Conservation (phyloP, 2,797 vertebrate species). For the Rhincodon typus region DNA sequence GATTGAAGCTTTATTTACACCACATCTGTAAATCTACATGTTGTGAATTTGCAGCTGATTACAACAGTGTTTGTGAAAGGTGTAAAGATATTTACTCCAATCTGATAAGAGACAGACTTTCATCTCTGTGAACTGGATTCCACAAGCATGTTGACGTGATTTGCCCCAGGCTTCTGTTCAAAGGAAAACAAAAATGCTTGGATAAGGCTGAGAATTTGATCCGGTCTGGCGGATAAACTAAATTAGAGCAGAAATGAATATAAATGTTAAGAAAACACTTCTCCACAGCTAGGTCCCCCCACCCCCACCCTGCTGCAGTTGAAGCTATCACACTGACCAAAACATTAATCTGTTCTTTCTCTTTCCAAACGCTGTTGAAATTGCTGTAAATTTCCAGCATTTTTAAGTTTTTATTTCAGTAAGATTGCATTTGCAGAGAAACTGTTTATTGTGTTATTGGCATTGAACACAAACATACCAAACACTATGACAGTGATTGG, state of each 20-base stretch:
- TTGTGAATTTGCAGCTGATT: slow-evolving; percentile 30
- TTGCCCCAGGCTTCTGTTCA: neutral
- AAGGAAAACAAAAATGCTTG: neutral
- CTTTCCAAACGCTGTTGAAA: neutral
- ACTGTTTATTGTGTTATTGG: neutral
- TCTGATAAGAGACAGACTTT: neutral
- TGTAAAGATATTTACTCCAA: neutral
- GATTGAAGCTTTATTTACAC: slow-evolving; percentile 20
- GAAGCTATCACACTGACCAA: neutral
- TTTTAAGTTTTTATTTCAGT: neutral
- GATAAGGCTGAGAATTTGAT: neutral
- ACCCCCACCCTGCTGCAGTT: neutral
- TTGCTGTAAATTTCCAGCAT: neutral
- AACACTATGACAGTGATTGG: neutral
- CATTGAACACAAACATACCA: neutral
- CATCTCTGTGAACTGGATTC: neutral
- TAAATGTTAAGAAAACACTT: neutral
- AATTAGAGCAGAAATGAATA: neutral
- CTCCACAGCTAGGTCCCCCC: neutral
- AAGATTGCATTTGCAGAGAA: neutral
- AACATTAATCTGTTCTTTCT: neutral
- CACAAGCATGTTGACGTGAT: neutral
- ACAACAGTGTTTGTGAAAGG: slow-evolving; percentile 16
- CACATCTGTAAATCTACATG: slow-evolving; percentile 21
- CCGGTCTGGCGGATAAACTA: neutral